Evolutionary conservation across 2,888 invertebrate species (phyloP).

Genomic region (Hypena proboscidalis): DNA sequence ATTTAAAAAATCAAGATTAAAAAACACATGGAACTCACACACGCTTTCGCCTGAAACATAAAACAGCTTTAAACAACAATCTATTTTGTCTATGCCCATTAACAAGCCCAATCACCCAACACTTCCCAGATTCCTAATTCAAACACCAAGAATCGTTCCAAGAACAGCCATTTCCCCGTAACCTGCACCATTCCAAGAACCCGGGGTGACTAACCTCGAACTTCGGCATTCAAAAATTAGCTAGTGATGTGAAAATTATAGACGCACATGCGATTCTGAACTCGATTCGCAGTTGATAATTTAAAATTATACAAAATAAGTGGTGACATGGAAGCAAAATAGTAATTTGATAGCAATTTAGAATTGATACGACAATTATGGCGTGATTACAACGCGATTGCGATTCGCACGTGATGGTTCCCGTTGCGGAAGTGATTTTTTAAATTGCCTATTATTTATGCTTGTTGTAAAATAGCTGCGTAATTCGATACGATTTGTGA

Average conservation of each 20-base stretch:
- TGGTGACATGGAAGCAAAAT: slow-evolving; percentile 57
- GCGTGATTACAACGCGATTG: slow-evolving; percentile 44
- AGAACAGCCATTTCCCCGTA: slow-evolving; percentile 38
- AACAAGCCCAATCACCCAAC: slow-evolving; percentile 41
- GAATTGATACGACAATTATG: slow-evolving; percentile 53
- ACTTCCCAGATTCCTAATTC: slow-evolving; percentile 46
- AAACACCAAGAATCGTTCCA: slow-evolving; percentile 41
- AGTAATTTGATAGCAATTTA: slow-evolving; percentile 57
- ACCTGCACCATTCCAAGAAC: slow-evolving; percentile 34
- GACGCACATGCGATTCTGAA: slow-evolving; percentile 19
- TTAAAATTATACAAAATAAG: slow-evolving; percentile 35
- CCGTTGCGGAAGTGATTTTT: slow-evolving; percentile 45
- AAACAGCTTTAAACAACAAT: slow-evolving; percentile 16
- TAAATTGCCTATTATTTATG: slow-evolving; percentile 38
- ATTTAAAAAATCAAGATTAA: too few species aligned
- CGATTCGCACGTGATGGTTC: slow-evolving; percentile 44
- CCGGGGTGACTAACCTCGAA: slow-evolving; percentile 43
- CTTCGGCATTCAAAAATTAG: slow-evolving; percentile 20
- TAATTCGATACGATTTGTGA: slow-evolving; percentile 36
- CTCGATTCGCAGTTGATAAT: slow-evolving; percentile 11
- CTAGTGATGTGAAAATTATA: slow-evolving; percentile 43
- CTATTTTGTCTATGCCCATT: slow-evolving; percentile 36
- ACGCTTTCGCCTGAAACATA: too few species aligned
- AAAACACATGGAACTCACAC: background rate
- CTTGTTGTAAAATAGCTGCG: slow-evolving; percentile 13